These are phyloP conservation scores for Steromphala cineraria DNA, from an alignment of 2,888 invertebrate genomes.

Conservation along the genomic window DNA sequence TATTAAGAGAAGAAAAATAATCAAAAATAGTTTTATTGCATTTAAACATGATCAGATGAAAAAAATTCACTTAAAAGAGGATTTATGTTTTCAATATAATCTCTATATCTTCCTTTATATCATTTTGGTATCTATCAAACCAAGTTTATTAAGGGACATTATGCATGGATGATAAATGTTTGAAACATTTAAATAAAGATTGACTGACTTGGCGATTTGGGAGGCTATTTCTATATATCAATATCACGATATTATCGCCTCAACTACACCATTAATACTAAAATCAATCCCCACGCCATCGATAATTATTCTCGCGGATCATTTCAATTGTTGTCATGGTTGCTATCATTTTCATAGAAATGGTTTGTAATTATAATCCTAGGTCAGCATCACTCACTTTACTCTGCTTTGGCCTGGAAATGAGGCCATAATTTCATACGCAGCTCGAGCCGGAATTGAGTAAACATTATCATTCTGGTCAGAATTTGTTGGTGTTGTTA, in stretches of 20 bases:
- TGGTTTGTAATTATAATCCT: slow-evolving; percentile 7
- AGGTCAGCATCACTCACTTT: not conserved
- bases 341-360: slow-evolving; percentile 11
- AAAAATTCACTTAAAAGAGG: too few species aligned
- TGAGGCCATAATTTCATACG: too few species aligned
- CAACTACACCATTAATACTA: slow-evolving; percentile 17
- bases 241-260: slow-evolving; percentile 6
- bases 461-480: too few species aligned
- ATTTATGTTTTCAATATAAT: too few species aligned
- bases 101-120: too few species aligned
- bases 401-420: not conserved
- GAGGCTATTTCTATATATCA: slow-evolving; percentile 16
- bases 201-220: not conserved
- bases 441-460: too few species aligned
- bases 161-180: not conserved
- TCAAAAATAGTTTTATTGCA: too few species aligned
- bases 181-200: slow-evolving; percentile 17
- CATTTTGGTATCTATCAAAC: too few species aligned
- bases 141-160: not conserved
- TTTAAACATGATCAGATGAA: too few species aligned
- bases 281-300: slow-evolving; percentile 12
- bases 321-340: slow-evolving; percentile 18
- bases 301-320: slow-evolving; percentile 4
- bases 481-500: too few species aligned
- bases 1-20: too few species aligned